Conservation (phyloP, 2,888 invertebrate species). For the Pristionchus maxplancki region DNA sequence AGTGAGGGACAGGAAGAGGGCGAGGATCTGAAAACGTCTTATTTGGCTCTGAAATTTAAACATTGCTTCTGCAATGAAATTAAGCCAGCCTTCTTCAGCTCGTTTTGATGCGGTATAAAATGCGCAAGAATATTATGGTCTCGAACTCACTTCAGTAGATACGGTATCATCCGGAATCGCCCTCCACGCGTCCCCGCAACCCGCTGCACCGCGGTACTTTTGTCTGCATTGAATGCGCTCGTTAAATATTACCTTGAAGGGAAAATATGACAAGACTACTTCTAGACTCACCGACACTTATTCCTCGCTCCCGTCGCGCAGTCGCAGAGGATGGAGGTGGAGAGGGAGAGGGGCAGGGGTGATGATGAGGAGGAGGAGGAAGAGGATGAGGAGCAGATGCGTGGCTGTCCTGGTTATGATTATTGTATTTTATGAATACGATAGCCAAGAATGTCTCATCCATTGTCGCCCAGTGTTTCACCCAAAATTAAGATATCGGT, state of each 20-base stretch:
- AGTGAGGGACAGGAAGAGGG: slow-evolving; percentile 48
- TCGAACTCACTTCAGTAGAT: slow-evolving; percentile 34
- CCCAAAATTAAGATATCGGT: too few relatives aligned
- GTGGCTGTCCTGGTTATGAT: slow-evolving; percentile 4
- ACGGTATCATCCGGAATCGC: slow-evolving; percentile 50
- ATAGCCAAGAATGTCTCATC: too few relatives aligned
- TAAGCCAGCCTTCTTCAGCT: too few relatives aligned
- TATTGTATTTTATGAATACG: too few relatives aligned
- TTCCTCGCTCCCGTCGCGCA: slow-evolving; percentile 47
- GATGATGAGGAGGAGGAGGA: neutral
- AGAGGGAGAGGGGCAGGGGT: slow-evolving; percentile 3
- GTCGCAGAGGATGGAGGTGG: slow-evolving; percentile 32
- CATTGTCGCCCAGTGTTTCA: too few relatives aligned
- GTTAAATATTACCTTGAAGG: too few relatives aligned
- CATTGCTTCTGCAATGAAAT: too few relatives aligned
- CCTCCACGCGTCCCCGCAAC: slow-evolving; percentile 44
- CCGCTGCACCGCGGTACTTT: slow-evolving; percentile 39
- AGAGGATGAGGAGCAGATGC: neutral
- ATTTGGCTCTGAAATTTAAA: too few relatives aligned
- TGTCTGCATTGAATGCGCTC: neutral
- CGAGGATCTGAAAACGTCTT: slow-evolving; percentile 41
- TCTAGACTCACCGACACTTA: neutral
- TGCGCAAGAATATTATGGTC: too few relatives aligned
- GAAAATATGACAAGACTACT: too few relatives aligned
- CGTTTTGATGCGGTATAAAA: too few relatives aligned